A percentile compares a stretch with the other conserved stretches of the same genome.
Evolutionary conservation across 2,888 invertebrate genomes (phyloP).

Genomic region (Ashinkailepas kermadecensis): DNA sequence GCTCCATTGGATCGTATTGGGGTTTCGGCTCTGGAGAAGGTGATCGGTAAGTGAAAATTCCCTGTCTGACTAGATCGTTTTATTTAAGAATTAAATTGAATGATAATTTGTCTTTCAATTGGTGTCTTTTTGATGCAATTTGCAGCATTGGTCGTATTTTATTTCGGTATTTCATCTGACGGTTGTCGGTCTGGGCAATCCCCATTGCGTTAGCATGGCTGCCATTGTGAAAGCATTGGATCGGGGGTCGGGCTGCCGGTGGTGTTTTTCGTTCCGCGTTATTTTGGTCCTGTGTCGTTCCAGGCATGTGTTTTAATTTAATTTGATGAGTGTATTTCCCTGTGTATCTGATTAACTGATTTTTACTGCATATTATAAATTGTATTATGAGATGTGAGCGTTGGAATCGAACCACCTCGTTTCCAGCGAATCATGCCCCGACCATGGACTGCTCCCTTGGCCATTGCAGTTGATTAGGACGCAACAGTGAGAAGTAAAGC

Average conservation of each 20-base stretch:
- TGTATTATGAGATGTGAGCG: too few species aligned
- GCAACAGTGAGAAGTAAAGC: too few species aligned
- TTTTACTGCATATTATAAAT: too few species aligned
- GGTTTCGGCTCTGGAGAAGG: neutral
- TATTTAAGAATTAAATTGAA: neutral
- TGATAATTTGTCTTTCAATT: neutral
- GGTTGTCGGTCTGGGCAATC: neutral
- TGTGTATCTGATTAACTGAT: too few species aligned
- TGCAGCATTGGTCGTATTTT: neutral
- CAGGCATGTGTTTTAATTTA: too few species aligned
- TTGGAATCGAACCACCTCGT: too few species aligned
- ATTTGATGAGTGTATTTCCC: too few species aligned
- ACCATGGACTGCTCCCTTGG: too few species aligned
- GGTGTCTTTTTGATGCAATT: neutral
- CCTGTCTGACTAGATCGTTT: neutral
- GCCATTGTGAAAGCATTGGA: conserved; percentile 5
- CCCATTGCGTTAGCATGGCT: conserved; percentile 13
- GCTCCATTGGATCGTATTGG: neutral
- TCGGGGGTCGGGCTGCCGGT: neutral
- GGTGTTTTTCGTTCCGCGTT: neutral
- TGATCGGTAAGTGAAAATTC: neutral
- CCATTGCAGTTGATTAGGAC: too few species aligned
- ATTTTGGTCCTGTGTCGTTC: too few species aligned
- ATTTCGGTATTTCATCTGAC: neutral
- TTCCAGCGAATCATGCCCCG: too few species aligned